Evolutionary conservation across 1,140 invertebrate species (phyloP), one percentile per base, ranked within the genome.

Genomic region (Rhopalosiphum maidis): DNA sequence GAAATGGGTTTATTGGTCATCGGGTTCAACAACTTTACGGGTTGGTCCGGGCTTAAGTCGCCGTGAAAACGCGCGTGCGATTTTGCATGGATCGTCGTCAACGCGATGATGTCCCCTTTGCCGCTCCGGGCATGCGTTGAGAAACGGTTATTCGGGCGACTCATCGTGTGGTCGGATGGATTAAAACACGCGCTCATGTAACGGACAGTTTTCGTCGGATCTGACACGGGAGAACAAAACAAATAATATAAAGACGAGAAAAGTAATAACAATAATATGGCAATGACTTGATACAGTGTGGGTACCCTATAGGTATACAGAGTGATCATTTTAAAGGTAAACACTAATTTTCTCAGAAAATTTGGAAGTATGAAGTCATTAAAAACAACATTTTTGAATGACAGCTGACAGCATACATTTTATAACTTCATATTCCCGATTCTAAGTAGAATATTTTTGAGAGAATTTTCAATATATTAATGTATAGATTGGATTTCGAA

Each of bases 1-100:
- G 7, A 46, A 87, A 87, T 87, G 85, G 85, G 85, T 87, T 87
- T 87, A 87, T 87, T 87, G 85, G 85, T 87, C 85, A 87, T 87
- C 30, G 85, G 43, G 85, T 87, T 87, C 85, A 87, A 48, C 85
- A 87, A 87, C 41, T 87, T 46, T 48, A 41, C 83, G 37, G 37
- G 23, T 37, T 41, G 9, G 83, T 46, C 21, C 30, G 22, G 30
- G 85, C 43, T n/a, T 87, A 30, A 46, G 85, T 87, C 85, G 23
- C 41, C 85, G 85, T 87, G 43, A 46, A 77, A 87, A 87, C 25
- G 85, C 41, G 43, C 43, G 25, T 46, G 85, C 41, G 30, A 87
- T 87, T 87, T 46, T 46, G 1, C 85, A 87, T 11, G 43, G 85
- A 30, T 43, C 41, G 43, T 86, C 85, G 25, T 87, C 43, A 43